phyloP scores from a whole-genome alignment of 2,797 vertebrate species.

The Silurus aristotelis region DNA sequence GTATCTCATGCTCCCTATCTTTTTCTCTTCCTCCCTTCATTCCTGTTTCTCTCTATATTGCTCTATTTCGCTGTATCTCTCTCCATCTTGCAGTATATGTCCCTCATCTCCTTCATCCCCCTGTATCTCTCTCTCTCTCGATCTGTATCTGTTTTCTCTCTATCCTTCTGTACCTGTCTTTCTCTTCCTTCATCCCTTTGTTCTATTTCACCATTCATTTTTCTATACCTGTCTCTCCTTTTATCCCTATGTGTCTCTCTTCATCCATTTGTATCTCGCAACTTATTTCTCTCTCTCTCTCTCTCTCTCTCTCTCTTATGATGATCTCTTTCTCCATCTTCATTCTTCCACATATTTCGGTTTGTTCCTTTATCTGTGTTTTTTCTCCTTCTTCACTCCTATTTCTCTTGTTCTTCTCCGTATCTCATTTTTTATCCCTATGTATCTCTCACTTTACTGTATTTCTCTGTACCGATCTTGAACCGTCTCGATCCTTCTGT shows the following conservation, averaged over 20 bases:
- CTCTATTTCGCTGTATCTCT: too few relatives aligned
- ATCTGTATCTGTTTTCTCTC: too few relatives aligned
- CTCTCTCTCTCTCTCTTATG: background rate
- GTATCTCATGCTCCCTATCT: too few relatives aligned
- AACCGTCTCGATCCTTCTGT: background rate
- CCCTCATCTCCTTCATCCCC: too few relatives aligned
- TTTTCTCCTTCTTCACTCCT: background rate
- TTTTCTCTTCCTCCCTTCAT: too few relatives aligned
- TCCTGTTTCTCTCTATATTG: too few relatives aligned
- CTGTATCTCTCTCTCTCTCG: too few relatives aligned
- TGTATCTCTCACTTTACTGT: background rate
- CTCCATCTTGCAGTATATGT: background rate
- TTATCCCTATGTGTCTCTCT: background rate
- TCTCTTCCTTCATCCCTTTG: too few relatives aligned
- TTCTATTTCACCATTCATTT: too few relatives aligned
- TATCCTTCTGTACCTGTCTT: background rate
- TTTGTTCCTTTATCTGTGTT: background rate
- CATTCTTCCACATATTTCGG: too few relatives aligned
- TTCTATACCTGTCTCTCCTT: background rate
- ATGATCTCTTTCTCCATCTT: background rate
- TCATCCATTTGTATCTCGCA: background rate
- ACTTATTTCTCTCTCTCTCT: background rate
- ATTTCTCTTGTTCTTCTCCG: too few relatives aligned
- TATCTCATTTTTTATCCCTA: background rate
- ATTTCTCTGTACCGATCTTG: background rate